A percentile compares a stretch with the other conserved stretches of the same genome.
Conservation (phyloP, 1,140 invertebrate species). For the Coelopa frigida region DNA sequence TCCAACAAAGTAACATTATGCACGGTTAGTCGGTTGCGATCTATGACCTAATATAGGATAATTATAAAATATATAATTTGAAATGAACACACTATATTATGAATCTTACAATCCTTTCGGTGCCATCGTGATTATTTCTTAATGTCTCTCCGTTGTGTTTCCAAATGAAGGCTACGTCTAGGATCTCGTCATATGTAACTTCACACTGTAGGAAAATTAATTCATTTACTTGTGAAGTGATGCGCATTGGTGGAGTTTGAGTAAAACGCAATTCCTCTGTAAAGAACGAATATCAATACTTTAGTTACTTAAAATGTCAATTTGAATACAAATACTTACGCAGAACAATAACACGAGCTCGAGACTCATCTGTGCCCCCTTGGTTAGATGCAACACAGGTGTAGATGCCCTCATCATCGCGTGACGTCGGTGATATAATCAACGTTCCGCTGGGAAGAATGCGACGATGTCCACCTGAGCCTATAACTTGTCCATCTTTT, state of each 20-base stretch:
- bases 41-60: slow-evolving; percentile 46
- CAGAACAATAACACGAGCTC: slow-evolving; percentile 76
- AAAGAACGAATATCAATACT: slow-evolving; percentile 5
- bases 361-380: slow-evolving; percentile 71
- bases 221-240: slow-evolving; percentile 60
- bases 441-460: slow-evolving; percentile 79
- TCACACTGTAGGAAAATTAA: slow-evolving; percentile 71
- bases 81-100: background rate
- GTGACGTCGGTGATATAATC: slow-evolving; percentile 76
- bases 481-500: slow-evolving; percentile 78
- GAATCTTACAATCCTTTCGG: slow-evolving; percentile 45
- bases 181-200: slow-evolving; percentile 68
- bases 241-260: slow-evolving; percentile 56
- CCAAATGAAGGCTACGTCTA: slow-evolving; percentile 88
- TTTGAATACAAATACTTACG: slow-evolving; percentile 50
- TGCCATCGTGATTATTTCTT: slow-evolving; percentile 54
- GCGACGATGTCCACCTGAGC: slow-evolving; percentile 65
- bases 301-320: background rate
- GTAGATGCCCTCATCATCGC: slow-evolving; percentile 82
- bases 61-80: slow-evolving; percentile 19
- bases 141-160: slow-evolving; percentile 78
- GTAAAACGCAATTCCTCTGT: slow-evolving; percentile 62
- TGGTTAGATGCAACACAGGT: slow-evolving; percentile 81
- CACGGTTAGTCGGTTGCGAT: slow-evolving; percentile 69
- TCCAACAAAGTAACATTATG: slow-evolving; percentile 77